These are phyloP conservation scores for Xyliphius kryptos DNA, from an alignment of 2,113 vertebrate genomes.

Conservation along the genomic window DNA sequence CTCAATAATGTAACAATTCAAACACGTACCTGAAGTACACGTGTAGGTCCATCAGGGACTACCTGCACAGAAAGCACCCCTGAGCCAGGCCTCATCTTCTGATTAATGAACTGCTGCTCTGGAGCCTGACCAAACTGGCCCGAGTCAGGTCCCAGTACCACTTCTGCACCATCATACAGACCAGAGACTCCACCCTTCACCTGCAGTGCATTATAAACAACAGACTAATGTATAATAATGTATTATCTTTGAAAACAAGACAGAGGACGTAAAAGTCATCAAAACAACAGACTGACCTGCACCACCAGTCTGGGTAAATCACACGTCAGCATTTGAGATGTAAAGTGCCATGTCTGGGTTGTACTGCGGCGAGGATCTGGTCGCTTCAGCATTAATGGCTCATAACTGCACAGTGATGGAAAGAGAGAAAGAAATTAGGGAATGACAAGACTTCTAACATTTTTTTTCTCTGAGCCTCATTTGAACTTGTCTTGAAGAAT, in stretches of 20 bases:
- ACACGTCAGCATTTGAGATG: conserved; percentile 81
- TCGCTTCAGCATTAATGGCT: conserved; percentile 86
- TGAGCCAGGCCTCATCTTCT: conserved; percentile 96
- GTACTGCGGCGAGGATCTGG: conserved; percentile 85
- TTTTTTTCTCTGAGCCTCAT: neutral
- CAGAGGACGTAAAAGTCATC: neutral
- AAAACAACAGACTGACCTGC: conserved; percentile 63
- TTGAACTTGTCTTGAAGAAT: no score
- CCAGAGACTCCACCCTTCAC: conserved; percentile 74
- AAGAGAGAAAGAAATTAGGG: neutral
- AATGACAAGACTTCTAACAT: neutral
- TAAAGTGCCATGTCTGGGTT: conserved; percentile 92
- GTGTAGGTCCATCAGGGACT: conserved; percentile 86
- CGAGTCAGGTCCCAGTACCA: conserved; percentile 88
- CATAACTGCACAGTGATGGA: conserved; percentile 64
- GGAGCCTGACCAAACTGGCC: conserved; percentile 71
- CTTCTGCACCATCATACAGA: conserved; percentile 85
- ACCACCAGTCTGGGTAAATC: conserved; percentile 86
- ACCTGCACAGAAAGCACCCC: conserved; percentile 82
- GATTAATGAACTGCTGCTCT: conserved; percentile 89
- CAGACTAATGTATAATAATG: neutral
- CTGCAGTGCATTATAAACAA: no score
- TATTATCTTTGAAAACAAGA: conserved; percentile 30
- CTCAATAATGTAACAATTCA: neutral
- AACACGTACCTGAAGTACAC: conserved; percentile 81